Evolutionary conservation across 1,140 invertebrate species (phyloP).

Genomic region (Zaprionus kolodkinae): DNA sequence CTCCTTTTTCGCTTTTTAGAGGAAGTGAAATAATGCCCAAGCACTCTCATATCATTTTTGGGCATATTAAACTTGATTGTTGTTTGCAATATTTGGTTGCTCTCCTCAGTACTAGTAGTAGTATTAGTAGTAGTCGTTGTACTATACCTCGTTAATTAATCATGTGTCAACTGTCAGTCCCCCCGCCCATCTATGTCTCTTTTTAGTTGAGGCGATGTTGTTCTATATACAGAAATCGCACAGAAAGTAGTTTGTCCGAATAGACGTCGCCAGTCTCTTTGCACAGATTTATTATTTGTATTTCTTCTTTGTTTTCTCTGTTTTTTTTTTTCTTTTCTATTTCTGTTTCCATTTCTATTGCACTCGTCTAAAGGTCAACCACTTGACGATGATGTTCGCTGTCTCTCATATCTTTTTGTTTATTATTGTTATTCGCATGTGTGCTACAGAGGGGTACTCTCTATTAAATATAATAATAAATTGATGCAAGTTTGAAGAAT

Average conservation of each 20-base stretch:
- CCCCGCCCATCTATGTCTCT: neutral
- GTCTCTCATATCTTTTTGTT: constrained; percentile 19
- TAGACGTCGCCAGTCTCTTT: constrained; percentile 44
- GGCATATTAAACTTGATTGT: constrained; percentile 16
- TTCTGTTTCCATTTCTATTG: constrained; percentile 38
- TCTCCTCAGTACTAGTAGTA: neutral
- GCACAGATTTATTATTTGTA: constrained; percentile 52
- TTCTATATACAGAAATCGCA: constrained; percentile 20
- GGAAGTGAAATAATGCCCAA: constrained; percentile 38
- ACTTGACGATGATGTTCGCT: constrained; percentile 49
- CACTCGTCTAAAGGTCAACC: constrained; percentile 68
- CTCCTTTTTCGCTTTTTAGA: constrained; percentile 16
- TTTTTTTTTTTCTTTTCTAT: neutral
- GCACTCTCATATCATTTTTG: constrained; percentile 31
- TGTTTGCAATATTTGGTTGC: constrained; percentile 52
- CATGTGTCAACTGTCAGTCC: neutral
- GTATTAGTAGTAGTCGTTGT: constrained; percentile 1
- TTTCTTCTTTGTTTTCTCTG: constrained; percentile 7
- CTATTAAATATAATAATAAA: constrained; percentile 22
- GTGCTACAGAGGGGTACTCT: constrained; percentile 1
- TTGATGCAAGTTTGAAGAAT: constrained; percentile 37
- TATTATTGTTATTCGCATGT: constrained; percentile 4
- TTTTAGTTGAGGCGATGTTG: constrained; percentile 22
- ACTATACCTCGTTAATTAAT: constrained; percentile 3
- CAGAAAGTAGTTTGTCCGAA: constrained; percentile 10